Evolutionary conservation across 2,797 vertebrate genomes (phyloP), one percentile per base, ranked within the genome.

Genomic region (Pteronotus mesoamericanus): DNA sequence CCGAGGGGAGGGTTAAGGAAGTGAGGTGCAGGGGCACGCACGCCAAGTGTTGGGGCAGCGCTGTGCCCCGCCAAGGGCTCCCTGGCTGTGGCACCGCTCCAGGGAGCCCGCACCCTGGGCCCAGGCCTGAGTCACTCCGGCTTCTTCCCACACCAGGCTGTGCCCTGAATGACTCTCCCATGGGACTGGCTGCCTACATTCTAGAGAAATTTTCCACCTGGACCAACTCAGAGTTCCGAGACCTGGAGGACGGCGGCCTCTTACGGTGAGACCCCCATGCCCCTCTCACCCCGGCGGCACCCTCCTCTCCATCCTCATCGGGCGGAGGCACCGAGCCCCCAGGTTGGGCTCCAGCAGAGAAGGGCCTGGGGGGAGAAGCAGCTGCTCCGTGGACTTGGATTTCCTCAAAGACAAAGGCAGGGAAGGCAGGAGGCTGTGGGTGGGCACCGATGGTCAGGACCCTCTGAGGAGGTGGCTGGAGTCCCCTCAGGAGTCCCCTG

Each of bases 191-290:
- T 3, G 98, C 98, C 2, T 99, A 99, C 46, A 98, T 99, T 80
- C 86, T 99, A 68, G 98, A 99, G 96, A 99, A 99, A 91, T 99
- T 99, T 95, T 98, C 98, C 15, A 98, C 98, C 0, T 98, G 99
- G 98, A 99, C 99, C 48, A 98, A 98, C 46, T 0, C 55, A 0
- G 97, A 98, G 75, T 98, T 98, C 97, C 95, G 0, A 19, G 72
- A 97, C 29, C 96, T 98, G 91, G 98, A 99, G 64, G 98, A 99
- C 15, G 99, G 99, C 55, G 98, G 98, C 64, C 94, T 99, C 32
- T 98, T 98, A 85, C 99, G 93, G 98, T 99, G 95, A 93, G 94
- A 0, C 0, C 22, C n/a, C 75, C 37, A 18, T 32, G 12, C 1
- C 0, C 48, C 32, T 2, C 34, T 3, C 1, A 2, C 16, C 26